Percentiles rank a stretch among this genome's conserved stretches.
phyloP scores from a whole-genome alignment of 2,113 vertebrate species.

The Heptranchias perlo region DNA sequence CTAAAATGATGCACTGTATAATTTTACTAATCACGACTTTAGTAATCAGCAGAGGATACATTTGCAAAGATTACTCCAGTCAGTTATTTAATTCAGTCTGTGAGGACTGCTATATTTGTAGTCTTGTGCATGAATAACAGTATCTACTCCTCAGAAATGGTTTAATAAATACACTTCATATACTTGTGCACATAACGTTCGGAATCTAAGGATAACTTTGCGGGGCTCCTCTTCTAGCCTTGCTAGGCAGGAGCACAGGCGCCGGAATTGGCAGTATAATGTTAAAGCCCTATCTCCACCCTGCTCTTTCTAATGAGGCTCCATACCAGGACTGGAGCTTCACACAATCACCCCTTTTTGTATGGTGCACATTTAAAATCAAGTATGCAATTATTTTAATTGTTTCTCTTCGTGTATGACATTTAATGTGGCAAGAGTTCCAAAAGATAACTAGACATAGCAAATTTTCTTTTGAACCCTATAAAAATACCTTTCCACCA shows the following conservation, averaged over 20 bases:
- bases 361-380: not conserved
- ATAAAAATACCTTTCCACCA: not conserved
- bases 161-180: not conserved
- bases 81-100: constrained; percentile 5
- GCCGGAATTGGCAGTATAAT: not conserved
- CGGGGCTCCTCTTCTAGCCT: not conserved
- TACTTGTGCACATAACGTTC: not conserved
- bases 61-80: constrained; percentile 19
- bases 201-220: not conserved
- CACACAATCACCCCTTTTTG: not conserved
- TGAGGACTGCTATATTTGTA: not conserved
- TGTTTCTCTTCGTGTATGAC: not conserved
- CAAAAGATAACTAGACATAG: not conserved
- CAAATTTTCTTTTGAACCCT: not conserved
- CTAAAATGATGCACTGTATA: constrained; percentile 38
- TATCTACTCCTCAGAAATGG: not conserved
- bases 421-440: constrained; percentile 1
- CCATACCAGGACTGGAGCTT: not conserved
- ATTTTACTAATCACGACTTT: constrained; percentile 36
- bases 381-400: not conserved
- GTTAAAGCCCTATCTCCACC: not conserved
- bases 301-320: not conserved
- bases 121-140: constrained; percentile 10
- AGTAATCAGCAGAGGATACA: constrained; percentile 32
- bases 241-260: not conserved